These are phyloP conservation scores for Parazoanthus darwini DNA, from an alignment of 92 coral and sea anemone genomes.

Conservation along the genomic window DNA sequence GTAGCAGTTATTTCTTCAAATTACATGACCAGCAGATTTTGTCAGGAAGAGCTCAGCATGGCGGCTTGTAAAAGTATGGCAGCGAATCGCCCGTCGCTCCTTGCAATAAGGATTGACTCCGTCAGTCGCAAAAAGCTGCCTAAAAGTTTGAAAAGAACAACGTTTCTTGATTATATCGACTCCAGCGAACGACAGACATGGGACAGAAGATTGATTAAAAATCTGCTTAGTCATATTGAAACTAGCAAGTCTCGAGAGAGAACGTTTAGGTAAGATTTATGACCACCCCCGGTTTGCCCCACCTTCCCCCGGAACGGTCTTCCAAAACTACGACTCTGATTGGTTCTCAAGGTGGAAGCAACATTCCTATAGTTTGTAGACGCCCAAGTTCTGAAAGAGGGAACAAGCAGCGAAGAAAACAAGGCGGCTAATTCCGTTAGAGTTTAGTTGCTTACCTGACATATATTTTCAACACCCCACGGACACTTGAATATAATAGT, in stretches of 20 bases:
- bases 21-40: constrained; percentile 55
- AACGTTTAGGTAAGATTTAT: background rate
- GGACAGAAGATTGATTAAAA: constrained; percentile 44
- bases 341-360: background rate
- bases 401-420: too few relatives aligned
- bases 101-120: constrained; percentile 47
- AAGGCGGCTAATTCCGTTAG: too few relatives aligned
- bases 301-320: too few relatives aligned
- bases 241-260: constrained; percentile 11
- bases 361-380: too few relatives aligned
- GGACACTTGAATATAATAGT: too few relatives aligned
- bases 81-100: constrained; percentile 35
- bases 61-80: constrained; percentile 46
- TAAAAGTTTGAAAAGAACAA: constrained; percentile 31
- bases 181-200: constrained; percentile 45
- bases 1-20: constrained; percentile 52
- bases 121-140: constrained; percentile 47
- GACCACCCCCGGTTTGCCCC: background rate
- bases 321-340: background rate
- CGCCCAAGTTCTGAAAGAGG: too few relatives aligned
- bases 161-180: constrained; percentile 49
- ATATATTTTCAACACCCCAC: too few relatives aligned
- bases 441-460: too few relatives aligned
- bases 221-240: constrained; percentile 22
- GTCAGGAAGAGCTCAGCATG: constrained; percentile 57